Percentiles rank a stretch among this genome's conserved stretches.
Evolutionary conservation across 2,113 vertebrate genomes (phyloP).

Genomic region (Sylvia atricapilla): DNA sequence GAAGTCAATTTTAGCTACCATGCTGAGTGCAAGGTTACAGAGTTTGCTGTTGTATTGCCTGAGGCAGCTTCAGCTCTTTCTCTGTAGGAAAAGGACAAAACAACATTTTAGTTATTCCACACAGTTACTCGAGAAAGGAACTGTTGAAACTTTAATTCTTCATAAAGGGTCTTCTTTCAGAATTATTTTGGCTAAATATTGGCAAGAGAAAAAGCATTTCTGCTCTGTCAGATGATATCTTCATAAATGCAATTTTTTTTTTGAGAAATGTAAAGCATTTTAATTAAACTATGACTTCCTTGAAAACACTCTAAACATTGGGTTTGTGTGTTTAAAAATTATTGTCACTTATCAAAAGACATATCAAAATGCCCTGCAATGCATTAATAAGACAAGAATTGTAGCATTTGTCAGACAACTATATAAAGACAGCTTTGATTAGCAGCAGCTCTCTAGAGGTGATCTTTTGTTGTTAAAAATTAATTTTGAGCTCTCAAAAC

Average conservation of each 20-base stretch:
- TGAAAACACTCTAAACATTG: background rate
- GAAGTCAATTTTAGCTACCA: constrained; percentile 16
- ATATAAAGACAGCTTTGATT: background rate
- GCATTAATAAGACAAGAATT: background rate
- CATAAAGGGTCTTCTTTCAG: background rate
- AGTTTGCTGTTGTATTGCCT: constrained; percentile 50
- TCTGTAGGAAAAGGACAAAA: constrained; percentile 24
- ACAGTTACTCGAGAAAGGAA: background rate
- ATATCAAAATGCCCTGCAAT: background rate
- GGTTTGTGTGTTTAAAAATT: background rate
- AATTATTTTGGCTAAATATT: background rate
- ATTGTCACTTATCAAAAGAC: background rate
- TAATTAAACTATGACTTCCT: background rate
- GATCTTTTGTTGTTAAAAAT: background rate
- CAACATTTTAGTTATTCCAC: constrained; percentile 22
- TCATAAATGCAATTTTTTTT: background rate
- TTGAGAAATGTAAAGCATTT: background rate
- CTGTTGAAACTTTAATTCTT: constrained; percentile 13
- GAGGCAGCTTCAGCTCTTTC: constrained; percentile 4
- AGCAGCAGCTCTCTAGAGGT: background rate
- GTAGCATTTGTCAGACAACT: background rate
- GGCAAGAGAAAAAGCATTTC: background rate
- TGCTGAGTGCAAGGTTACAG: constrained; percentile 43
- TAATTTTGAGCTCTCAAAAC: background rate
- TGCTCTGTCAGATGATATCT: background rate